phyloP scores from a whole-genome alignment of 2,888 invertebrate genomes.

The Thereva unica region DNA sequence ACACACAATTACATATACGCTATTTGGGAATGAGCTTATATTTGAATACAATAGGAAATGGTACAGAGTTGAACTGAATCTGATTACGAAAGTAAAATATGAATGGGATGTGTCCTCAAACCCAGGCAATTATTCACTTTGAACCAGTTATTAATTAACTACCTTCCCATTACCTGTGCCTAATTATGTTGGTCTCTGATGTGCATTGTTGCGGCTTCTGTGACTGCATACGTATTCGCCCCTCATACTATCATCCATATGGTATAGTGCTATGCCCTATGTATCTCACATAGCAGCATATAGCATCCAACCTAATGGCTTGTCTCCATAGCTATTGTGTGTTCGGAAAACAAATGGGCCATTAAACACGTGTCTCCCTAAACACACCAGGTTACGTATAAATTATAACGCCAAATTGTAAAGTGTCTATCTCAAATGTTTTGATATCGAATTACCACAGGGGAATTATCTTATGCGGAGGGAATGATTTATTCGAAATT shows the following conservation, averaged over 20 bases:
- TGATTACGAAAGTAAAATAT: constrained; percentile 10
- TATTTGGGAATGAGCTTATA: too few relatives aligned
- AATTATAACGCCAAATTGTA: constrained; percentile 23
- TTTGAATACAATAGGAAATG: neutral
- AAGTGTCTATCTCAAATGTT: constrained; percentile 31
- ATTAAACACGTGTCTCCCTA: constrained; percentile 37
- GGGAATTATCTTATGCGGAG: neutral
- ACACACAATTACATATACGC: too few relatives aligned
- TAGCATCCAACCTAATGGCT: constrained; percentile 19
- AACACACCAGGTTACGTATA: constrained; percentile 28
- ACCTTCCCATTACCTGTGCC: constrained; percentile 40
- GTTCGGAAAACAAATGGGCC: constrained; percentile 37
- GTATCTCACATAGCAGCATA: neutral
- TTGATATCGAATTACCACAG: constrained; percentile 32
- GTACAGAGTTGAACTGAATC: neutral
- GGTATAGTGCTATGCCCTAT: neutral
- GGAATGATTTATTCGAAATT: constrained; percentile 32
- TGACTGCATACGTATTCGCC: constrained; percentile 8
- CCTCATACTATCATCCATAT: neutral
- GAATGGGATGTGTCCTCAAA: constrained; percentile 19
- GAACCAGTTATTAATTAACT: constrained; percentile 40
- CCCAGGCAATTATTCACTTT: constrained; percentile 37
- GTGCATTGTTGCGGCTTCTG: constrained; percentile 36
- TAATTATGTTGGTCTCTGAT: constrained; percentile 36
- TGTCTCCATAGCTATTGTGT: constrained; percentile 22